Evolutionary conservation across 2,888 invertebrate genomes (phyloP).

Genomic region (Dasypolia templi): DNA sequence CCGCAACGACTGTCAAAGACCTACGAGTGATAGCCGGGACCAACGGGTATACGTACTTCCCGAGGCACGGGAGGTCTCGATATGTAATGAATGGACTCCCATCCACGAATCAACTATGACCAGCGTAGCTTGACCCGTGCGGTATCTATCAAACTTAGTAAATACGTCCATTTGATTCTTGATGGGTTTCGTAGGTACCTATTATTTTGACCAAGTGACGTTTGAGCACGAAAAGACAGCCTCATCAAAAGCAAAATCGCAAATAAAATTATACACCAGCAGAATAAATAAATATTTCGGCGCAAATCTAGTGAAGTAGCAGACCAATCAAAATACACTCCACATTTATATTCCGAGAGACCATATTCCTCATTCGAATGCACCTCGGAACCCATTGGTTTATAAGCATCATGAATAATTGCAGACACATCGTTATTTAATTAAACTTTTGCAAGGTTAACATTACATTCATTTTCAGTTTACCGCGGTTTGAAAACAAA

Average conservation of each 20-base stretch:
- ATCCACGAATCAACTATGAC: no score
- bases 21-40: no score
- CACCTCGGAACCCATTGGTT: constrained; percentile 25
- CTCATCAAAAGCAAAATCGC: background rate
- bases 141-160: no score
- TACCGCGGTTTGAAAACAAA: constrained; percentile 15
- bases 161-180: background rate
- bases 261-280: background rate
- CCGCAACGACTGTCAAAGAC: no score
- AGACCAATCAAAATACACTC: constrained; percentile 6
- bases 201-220: background rate
- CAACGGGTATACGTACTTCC: no score
- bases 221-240: background rate
- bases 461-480: constrained; percentile 42
- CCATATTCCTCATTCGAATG: constrained; percentile 1
- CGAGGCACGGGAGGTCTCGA: no score
- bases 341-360: constrained; percentile 26
- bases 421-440: constrained; percentile 54
- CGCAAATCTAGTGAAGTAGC: constrained; percentile 2
- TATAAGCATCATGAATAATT: constrained; percentile 60
- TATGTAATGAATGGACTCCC: no score
- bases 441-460: constrained; percentile 58
- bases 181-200: background rate
- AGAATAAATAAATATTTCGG: constrained; percentile 23
- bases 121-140: no score